These are phyloP conservation scores for Machaerirhynchus nigripectus DNA, from an alignment of 2,113 vertebrate genomes.

Conservation along the genomic window DNA sequence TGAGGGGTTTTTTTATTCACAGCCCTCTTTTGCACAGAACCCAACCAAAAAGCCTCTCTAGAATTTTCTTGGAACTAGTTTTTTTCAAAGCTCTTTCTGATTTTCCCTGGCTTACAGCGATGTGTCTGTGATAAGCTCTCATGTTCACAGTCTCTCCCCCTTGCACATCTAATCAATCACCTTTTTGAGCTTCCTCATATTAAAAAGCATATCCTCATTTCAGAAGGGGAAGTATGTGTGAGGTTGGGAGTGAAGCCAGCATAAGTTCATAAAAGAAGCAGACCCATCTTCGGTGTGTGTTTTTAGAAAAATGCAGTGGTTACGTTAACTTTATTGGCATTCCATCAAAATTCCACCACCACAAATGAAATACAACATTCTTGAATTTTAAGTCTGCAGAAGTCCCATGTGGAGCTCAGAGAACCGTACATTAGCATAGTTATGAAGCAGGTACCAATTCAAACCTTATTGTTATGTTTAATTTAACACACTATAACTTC, in stretches of 20 bases:
- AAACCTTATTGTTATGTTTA: constrained; percentile 13
- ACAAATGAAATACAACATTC: neutral
- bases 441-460: constrained; percentile 21
- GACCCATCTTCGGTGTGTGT: neutral
- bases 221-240: fast-evolving
- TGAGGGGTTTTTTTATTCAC: neutral
- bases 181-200: neutral
- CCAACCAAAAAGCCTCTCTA: neutral
- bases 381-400: neutral
- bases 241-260: neutral
- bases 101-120: neutral
- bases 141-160: neutral
- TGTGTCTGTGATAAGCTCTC: neutral
- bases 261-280: neutral
- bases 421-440: constrained; percentile 16
- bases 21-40: neutral
- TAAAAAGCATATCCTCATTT: neutral
- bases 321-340: neutral
- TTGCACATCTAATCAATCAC: neutral
- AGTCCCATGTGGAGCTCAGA: neutral
- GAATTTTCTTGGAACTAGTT: neutral
- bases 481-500: constrained; percentile 17
- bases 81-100: neutral
- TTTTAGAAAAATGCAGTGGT: neutral
- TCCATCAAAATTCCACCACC: neutral